Percentiles rank a stretch among this genome's conserved stretches.
Evolutionary conservation across 2,113 vertebrate genomes (phyloP).

Genomic region (Chauna torquata): DNA sequence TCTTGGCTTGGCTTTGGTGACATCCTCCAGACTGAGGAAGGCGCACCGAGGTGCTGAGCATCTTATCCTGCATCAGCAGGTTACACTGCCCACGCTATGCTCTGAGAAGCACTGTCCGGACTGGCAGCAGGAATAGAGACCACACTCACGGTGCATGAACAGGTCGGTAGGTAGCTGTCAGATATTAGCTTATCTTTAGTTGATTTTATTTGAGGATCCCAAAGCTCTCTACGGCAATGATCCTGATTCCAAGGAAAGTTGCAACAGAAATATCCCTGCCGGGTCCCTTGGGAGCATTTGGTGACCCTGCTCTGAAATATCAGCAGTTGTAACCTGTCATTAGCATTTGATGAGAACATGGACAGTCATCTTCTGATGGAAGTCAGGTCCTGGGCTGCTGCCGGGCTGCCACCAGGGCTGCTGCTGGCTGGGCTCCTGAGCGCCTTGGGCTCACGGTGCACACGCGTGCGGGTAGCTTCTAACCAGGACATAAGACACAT

Average conservation of each 20-base stretch:
- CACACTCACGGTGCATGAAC: neutral
- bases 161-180: neutral
- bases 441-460: rapidly evolving
- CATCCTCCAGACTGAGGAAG: neutral
- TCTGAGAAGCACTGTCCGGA: rapidly evolving
- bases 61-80: too few species aligned
- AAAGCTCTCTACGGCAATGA: neutral
- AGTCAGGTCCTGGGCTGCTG: neutral
- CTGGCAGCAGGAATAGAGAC: neutral
- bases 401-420: neutral
- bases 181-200: neutral
- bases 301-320: neutral
- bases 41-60: neutral
- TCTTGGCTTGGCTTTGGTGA: neutral
- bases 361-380: neutral
- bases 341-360: neutral
- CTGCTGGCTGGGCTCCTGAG: neutral
- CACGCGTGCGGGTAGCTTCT: rapidly evolving
- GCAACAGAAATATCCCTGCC: neutral
- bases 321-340: neutral
- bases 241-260: neutral
- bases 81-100: rapidly evolving
- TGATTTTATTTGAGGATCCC: neutral
- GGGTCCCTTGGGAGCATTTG: rapidly evolving
- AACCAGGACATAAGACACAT: rapidly evolving